Evolutionary conservation across 2,888 invertebrate species (phyloP), one percentile per base, ranked within the genome.

Genomic region (Selenia dentaria): DNA sequence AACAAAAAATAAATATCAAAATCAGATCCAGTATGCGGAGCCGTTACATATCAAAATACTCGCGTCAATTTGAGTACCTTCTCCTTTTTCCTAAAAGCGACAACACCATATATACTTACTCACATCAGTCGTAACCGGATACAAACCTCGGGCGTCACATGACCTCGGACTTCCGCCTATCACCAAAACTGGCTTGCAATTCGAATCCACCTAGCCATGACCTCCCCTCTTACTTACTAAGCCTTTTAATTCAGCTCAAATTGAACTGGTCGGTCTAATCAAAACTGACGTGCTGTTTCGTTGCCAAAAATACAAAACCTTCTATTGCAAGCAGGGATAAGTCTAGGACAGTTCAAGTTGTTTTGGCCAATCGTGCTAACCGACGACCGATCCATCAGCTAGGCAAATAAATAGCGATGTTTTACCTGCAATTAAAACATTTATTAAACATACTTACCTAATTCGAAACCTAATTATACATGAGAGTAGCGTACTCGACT

Each of bases 391-490:
- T 82, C 79, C 77, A 76, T 82, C 80, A 77, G 69, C 61, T 54
- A 51, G 59, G 70, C 69, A 81, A 79, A 81, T 82, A 79, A 76
- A 77, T n/a, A n/a, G n/a, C n/a, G n/a, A n/a, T n/a, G n/a, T n/a
- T n/a, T n/a, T n/a, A n/a, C n/a, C n/a, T n/a, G n/a, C n/a, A n/a
- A n/a, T n/a, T n/a, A n/a, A n/a, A n/a, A n/a, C n/a, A n/a, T n/a
- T n/a, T n/a, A n/a, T n/a, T n/a, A n/a, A n/a, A n/a, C n/a, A n/a
- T n/a, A n/a, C n/a, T n/a, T n/a, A n/a, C n/a, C n/a, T n/a, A n/a
- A n/a, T n/a, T n/a, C n/a, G n/a, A n/a, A n/a, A n/a, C n/a, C n/a
- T n/a, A n/a, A n/a, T n/a, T n/a, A n/a, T n/a, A n/a, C n/a, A n/a
- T n/a, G n/a, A n/a, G n/a, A n/a, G n/a, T n/a, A n/a, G n/a, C n/a